phyloP scores from a whole-genome alignment of 2,888 invertebrate species.

The Drosophila seclusa region DNA sequence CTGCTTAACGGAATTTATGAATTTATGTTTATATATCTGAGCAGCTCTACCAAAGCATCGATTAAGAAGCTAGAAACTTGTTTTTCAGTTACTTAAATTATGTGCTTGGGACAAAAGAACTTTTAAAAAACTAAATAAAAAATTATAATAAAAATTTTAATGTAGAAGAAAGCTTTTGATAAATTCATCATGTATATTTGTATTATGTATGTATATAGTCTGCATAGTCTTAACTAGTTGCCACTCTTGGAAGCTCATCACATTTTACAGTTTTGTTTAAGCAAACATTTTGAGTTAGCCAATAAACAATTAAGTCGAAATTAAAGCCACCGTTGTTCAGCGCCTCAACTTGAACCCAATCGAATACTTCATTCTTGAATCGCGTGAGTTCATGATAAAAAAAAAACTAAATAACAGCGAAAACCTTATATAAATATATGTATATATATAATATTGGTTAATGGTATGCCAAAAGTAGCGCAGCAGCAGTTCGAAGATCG shows the following conservation, averaged over 20 bases:
- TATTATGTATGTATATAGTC: neutral
- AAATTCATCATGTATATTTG: neutral
- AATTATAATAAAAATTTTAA: neutral
- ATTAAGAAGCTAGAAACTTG: neutral
- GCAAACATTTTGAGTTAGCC: constrained; percentile 46
- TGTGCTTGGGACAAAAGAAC: neutral
- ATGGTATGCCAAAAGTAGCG: constrained; percentile 54
- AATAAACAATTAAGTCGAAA: constrained; percentile 49
- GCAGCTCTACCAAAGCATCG: neutral
- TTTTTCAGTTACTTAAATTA: neutral
- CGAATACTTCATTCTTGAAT: constrained; percentile 58
- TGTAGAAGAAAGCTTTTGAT: neutral
- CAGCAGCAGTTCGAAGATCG: constrained; percentile 38
- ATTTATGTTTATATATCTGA: neutral
- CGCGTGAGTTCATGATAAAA: constrained; percentile 33
- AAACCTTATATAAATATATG: constrained; percentile 6
- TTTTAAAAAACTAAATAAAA: neutral
- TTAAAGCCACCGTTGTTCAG: constrained; percentile 30
- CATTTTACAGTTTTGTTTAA: constrained; percentile 36
- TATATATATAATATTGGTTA: constrained; percentile 9
- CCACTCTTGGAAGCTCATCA: constrained; percentile 36
- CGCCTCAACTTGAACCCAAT: constrained; percentile 51
- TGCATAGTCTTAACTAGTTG: neutral
- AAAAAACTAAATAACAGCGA: constrained; percentile 26
- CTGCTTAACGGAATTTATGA: neutral